phyloP scores from a whole-genome alignment of 2,113 vertebrate genomes.

The Amblyornis subalaris region DNA sequence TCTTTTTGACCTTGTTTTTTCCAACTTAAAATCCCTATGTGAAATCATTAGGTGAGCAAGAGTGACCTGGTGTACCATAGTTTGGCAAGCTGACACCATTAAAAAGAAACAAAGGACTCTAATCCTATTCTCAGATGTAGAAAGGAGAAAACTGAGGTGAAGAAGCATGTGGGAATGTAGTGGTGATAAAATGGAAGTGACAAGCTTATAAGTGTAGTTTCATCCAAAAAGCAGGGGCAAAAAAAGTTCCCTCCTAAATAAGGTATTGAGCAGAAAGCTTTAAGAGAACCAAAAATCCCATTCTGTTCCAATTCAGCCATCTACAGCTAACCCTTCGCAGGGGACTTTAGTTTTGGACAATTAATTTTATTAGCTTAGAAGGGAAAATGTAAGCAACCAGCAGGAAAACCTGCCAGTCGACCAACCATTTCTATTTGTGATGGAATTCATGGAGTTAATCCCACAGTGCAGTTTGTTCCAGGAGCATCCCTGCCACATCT shows the following conservation, averaged over 20 bases:
- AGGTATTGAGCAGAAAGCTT: background rate
- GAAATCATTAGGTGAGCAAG: background rate
- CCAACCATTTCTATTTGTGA: background rate
- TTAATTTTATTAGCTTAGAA: constrained; percentile 37
- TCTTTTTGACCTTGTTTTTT: background rate
- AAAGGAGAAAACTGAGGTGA: background rate
- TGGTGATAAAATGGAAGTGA: background rate
- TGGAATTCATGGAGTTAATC: background rate
- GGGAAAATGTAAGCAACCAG: background rate
- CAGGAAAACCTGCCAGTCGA: background rate
- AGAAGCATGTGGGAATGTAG: background rate
- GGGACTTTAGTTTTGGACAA: constrained; percentile 17
- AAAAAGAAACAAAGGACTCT: background rate
- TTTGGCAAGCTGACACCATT: background rate
- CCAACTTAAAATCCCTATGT: background rate
- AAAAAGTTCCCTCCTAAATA: background rate
- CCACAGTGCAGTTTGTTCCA: background rate
- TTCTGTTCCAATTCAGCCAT: background rate
- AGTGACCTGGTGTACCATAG: background rate
- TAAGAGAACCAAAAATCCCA: background rate
- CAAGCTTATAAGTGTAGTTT: constrained; percentile 13
- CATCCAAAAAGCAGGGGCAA: background rate
- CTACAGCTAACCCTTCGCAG: background rate
- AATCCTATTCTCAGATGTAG: background rate
- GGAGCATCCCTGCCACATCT: background rate